Base-by-base conservation (phyloP, 2,113 vertebrate genomes). In the Naja naja region DNA sequence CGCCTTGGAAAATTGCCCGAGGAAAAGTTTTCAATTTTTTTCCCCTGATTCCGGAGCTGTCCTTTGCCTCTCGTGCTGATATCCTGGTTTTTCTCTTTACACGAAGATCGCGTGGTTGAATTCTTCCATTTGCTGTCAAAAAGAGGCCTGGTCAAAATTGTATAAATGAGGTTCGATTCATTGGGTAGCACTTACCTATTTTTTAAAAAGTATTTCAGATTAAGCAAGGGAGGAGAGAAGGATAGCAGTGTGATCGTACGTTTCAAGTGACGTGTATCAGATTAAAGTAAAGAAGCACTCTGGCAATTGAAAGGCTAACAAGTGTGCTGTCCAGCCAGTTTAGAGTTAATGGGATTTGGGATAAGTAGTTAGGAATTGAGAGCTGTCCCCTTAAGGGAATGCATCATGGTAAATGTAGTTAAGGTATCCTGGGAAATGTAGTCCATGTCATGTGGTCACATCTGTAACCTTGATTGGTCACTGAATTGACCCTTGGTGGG, bases 11-110 rank as follows among this genome's bases (percentile, higher is more conserved):
- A 64, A 74, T 25, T 18, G 5, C 87, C 54, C 49, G 3, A 88
- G 85, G 27, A 52, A 52, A 92, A 94, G 90, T 91, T 93, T 56
- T 0, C 43, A 56, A 1, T 0, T 23, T 22, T 39, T 7, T 22
- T 0, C 27, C 11, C 11, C 60, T 8, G 3, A 52, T 81, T 43
- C 1, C 94, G 96, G 97, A 97, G 94, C 96, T 97, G 97, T 97
- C 97, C 96, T 95, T 55, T 12, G 64, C 87, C 34, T 85, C n/a
- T n/a, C n/a, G 95, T 97, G 97, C 97, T 96, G 96, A 96, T 87
- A 45, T 49, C 30, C 74, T 9, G 58, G 1, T 16, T 69, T 23
- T 30, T 39, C 54, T 16, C 16, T 23, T 22, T 43, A 1, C 11
- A 1, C n/a, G 55, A 27, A 49, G 14, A 43, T 45, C 45, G 4